Evolutionary conservation across 1,140 invertebrate genomes (phyloP).

Genomic region (Drosophila tropicalis): DNA sequence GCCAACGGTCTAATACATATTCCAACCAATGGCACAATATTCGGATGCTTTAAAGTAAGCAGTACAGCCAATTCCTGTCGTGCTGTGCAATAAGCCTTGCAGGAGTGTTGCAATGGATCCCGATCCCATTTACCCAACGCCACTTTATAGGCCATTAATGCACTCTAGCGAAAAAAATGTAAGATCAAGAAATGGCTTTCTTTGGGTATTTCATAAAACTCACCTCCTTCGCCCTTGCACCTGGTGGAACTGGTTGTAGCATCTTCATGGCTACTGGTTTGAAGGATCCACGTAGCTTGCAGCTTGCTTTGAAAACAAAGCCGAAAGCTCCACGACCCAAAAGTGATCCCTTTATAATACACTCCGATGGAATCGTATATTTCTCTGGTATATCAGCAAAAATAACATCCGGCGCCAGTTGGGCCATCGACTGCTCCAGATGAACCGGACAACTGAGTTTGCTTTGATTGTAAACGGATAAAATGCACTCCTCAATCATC

Average conservation of each 20-base stretch:
- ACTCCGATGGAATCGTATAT: constrained; percentile 91
- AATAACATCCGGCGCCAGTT: constrained; percentile 90
- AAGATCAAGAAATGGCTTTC: no score
- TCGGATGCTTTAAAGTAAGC: constrained; percentile 91
- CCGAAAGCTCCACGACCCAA: constrained; percentile 98
- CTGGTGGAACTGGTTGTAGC: constrained; percentile 96
- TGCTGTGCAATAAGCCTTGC: constrained; percentile 97
- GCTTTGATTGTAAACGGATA: constrained; percentile 89
- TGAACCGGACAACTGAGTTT: constrained; percentile 87
- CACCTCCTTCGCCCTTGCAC: constrained; percentile 87
- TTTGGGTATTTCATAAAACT: no score
- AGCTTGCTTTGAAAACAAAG: constrained; percentile 95
- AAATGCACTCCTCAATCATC: constrained; percentile 98
- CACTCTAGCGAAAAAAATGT: constrained; percentile 57
- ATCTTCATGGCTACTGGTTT: constrained; percentile 97
- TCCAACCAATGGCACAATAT: constrained; percentile 96
- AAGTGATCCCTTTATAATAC: constrained; percentile 90
- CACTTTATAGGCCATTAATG: constrained; percentile 85
- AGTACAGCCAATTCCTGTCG: constrained; percentile 97
- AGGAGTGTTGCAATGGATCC: constrained; percentile 95
- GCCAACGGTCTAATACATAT: constrained; percentile 95
- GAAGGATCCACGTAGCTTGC: constrained; percentile 86
- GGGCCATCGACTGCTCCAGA: constrained; percentile 85
- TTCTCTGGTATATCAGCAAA: constrained; percentile 94
- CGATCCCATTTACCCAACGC: constrained; percentile 95